Base-by-base conservation (phyloP, 2,888 invertebrate species). In the Heteromurus nitidus region DNA sequence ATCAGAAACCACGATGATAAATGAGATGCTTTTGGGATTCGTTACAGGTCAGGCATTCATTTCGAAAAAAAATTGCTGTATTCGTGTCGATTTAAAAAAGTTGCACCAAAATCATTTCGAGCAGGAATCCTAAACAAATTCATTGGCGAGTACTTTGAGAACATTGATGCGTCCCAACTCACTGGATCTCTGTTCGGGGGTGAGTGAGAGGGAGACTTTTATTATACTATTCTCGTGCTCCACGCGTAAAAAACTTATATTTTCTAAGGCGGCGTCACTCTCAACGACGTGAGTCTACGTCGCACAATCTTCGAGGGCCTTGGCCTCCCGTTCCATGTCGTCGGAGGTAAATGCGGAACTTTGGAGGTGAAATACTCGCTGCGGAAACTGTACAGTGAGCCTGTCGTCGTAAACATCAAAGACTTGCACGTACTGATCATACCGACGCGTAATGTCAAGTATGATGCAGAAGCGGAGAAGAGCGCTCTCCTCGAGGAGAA, bases 131-230 rank as follows among this genome's bases (percentile, higher is more conserved):
- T 99, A 85, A 99, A 99, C 90, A 94, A 95, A 89, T 94, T 96
- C 89, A 92, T 99, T 31, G 98, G 98, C 80, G 95, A 95, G 89
- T 99, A 97, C 91, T 95, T 99, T 67, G 96, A 98, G 90, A 98
- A 99, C 91, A 92, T 99, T 89, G 97, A 99, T 90, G 93, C 93
- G 85, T 95, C 94, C 72, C 98, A 99, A 90, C 91, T 99, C 86
- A 97, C 97, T 90, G 92, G 99, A 84, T 97, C 98, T 88, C 95
- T 99, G 89, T 98, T 97, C 96, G 97, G 97, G 91, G 98, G 98
- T 97, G 16, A 50, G 7, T 50, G 36, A 9, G 36, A 36, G 13
- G 13, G 13, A 36, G 36, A 36, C 36, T 36, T 36, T 36, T 36
- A 36, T 5, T 13, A 36, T 36, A 9, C 13, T 36, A 36, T 36